Percentiles rank a stretch among this genome's conserved stretches.
Evolutionary conservation across 1,140 invertebrate genomes (phyloP).

Genomic region (Listronotus oregonensis): DNA sequence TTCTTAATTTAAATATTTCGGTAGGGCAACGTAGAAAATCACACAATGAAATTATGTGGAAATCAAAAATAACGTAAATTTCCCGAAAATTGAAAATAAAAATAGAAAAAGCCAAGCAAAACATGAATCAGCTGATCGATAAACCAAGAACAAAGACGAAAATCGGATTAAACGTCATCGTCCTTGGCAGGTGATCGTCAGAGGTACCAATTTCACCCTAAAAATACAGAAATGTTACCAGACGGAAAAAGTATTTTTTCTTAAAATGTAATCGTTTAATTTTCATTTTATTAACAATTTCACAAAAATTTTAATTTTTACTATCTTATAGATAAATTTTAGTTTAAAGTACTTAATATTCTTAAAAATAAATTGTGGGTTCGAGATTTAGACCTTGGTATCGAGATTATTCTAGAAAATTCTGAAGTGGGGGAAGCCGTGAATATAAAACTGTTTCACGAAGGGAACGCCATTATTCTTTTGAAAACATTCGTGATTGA

Average conservation of each 20-base stretch:
- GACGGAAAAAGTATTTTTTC: not conserved
- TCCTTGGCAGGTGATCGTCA: not conserved
- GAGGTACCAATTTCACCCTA: not conserved
- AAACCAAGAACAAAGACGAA: too few species aligned
- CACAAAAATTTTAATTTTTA: too few species aligned
- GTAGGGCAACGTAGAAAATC: too few species aligned
- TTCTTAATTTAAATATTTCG: too few species aligned
- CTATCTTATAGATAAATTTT: not conserved
- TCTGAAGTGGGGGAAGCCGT: conserved; percentile 29
- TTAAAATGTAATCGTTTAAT: not conserved
- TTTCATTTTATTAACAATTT: not conserved
- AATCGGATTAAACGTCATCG: conserved; percentile 5
- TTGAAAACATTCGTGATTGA: not conserved
- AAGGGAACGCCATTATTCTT: not conserved
- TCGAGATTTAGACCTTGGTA: conserved; percentile 3
- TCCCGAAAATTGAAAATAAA: too few species aligned
- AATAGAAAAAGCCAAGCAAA: too few species aligned
- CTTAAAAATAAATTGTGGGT: not conserved
- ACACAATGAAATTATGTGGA: too few species aligned
- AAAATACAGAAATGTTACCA: not conserved
- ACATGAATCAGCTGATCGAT: too few species aligned
- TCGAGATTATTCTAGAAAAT: conserved; percentile 37
- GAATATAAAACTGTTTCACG: conserved; percentile 33
- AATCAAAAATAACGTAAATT: too few species aligned
- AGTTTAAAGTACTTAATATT: not conserved